Evolutionary conservation across 2,888 invertebrate species (phyloP), one percentile per base, ranked within the genome.

Genomic region (Anorthoa munda): DNA sequence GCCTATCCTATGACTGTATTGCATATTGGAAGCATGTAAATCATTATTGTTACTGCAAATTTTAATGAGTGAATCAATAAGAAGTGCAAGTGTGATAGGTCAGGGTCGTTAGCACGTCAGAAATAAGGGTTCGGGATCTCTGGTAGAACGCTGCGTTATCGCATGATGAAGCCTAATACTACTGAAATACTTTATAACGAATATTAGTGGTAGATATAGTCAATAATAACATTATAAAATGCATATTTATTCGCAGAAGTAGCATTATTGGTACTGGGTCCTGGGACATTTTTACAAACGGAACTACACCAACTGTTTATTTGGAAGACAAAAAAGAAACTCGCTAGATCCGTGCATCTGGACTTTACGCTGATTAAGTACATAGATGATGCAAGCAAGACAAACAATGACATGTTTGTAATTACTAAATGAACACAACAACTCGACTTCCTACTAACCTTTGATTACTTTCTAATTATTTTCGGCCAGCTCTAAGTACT

Each of bases 401-500:
- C 12, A 31, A 1, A 53, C 59, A 73, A 72, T 68, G 53, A 70
- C 60, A 51, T 26, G 4, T 18, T 48, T 46, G 23, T 63, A 61
- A 23, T 21, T n/a, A 50, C 39, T 39, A 39, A 0, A 63, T 5
- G 9, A 48, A 21, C 12, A 59, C n/a, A 61, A 51, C 39, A 15
- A 12, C 31, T 23, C 51, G 7, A 67, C 63, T 74, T 63, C 64
- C 63, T 66, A 51, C 31, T 50, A 18, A 55, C 64, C 64, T 61
- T 48, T 66, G 56, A 68, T 72, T 55, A 78, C 79, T 79, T 81
- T 81, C 79, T 76, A 85, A 86, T 74, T 61, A 77, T 68, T 74
- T 71, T 73, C 23, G 73, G 66, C 58, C 15, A 31, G 60, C 48
- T 68, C 26, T 63, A 64, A 63, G 51, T 65, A 85, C 61, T 58